Conservation (phyloP, 2,888 invertebrate genomes). For the Pocota personata region DNA sequence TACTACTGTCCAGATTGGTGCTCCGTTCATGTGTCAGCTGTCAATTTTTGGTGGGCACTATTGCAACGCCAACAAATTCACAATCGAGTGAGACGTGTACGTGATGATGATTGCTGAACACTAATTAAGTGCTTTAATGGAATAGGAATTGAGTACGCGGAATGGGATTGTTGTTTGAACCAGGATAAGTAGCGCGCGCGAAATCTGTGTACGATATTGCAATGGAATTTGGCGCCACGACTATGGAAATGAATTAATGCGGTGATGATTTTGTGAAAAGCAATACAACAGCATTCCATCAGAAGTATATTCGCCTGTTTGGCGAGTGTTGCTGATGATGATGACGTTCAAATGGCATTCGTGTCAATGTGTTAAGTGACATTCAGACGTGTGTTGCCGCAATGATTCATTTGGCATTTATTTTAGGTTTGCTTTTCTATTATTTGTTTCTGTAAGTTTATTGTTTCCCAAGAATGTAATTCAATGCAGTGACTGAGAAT, state of each 20-base stretch:
- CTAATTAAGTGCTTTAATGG: constrained; percentile 47
- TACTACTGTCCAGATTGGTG: background rate
- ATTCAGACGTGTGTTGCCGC: constrained; percentile 1
- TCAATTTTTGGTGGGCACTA: constrained; percentile 19
- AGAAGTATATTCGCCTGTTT: background rate
- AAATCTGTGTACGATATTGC: background rate
- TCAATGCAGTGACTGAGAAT: background rate
- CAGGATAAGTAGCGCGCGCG: constrained; percentile 21
- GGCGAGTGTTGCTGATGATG: background rate
- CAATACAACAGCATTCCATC: constrained; percentile 24
- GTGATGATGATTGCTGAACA: constrained; percentile 28
- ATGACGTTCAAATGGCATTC: constrained; percentile 38
- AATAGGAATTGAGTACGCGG: background rate
- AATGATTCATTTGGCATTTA: constrained; percentile 7
- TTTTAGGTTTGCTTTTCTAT: background rate
- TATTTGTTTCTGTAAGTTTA: background rate
- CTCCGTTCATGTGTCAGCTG: background rate
- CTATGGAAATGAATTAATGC: background rate
- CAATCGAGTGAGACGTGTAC: background rate
- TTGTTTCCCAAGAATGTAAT: background rate
- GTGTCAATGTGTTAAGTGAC: constrained; percentile 25
- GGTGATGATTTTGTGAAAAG: constrained; percentile 6
- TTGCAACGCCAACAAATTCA: constrained; percentile 26
- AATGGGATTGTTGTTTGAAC: background rate
- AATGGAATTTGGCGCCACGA: constrained; percentile 20